Percentiles rank a stretch among this genome's conserved stretches.
Conservation (phyloP, 2,888 invertebrate genomes). For the Agapetus fuscipes region DNA sequence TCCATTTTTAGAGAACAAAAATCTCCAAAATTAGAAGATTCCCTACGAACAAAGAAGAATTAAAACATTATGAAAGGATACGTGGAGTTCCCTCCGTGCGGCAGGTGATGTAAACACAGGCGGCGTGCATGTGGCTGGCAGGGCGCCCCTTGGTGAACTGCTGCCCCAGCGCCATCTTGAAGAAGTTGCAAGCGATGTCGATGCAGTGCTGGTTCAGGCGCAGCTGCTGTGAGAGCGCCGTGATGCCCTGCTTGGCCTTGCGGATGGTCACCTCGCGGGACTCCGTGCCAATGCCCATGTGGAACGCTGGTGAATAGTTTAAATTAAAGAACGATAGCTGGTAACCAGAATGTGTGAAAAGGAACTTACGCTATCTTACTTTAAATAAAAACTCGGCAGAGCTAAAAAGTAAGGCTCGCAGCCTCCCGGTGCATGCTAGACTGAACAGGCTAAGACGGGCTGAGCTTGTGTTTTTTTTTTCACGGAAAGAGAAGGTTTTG, state of each 20-base stretch:
- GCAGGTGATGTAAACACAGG: slow-evolving; percentile 96
- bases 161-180: slow-evolving; percentile 77
- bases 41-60: too few relatives aligned
- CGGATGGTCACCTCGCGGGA: slow-evolving; percentile 87
- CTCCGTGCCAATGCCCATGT: slow-evolving; percentile 73
- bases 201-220: slow-evolving; percentile 83
- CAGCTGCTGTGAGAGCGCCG: slow-evolving; percentile 76
- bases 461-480: too few relatives aligned
- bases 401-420: too few relatives aligned
- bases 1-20: too few relatives aligned
- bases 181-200: slow-evolving; percentile 89
- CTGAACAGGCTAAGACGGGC: too few relatives aligned
- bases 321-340: neutral
- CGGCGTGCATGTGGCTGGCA: slow-evolving; percentile 85
- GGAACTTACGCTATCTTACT: neutral
- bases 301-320: slow-evolving; percentile 57
- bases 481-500: too few relatives aligned
- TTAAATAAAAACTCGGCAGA: neutral
- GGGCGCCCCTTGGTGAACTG: slow-evolving; percentile 87
- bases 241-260: slow-evolving; percentile 80
- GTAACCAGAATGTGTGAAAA: too few relatives aligned
- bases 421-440: too few relatives aligned
- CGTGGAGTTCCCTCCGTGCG: slow-evolving; percentile 90
- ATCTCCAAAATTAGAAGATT: too few relatives aligned
- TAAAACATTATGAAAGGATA: too few relatives aligned